Percentiles rank a stretch among this genome's conserved stretches.
phyloP scores from a whole-genome alignment of 2,113 vertebrate genomes.

The Ivindomyrus marchei region DNA sequence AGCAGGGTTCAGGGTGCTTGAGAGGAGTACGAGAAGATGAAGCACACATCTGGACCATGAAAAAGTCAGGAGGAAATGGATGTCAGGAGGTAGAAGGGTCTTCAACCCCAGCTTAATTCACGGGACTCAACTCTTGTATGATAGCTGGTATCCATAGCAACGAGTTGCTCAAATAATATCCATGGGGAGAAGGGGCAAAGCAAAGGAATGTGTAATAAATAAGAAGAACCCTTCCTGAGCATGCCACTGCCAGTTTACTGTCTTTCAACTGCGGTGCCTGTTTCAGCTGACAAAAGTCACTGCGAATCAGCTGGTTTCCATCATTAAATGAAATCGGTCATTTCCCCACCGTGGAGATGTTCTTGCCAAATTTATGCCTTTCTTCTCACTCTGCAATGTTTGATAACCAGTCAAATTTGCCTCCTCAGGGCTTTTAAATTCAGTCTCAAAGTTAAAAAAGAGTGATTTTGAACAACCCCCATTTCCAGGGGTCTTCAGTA shows the following conservation, averaged over 20 bases:
- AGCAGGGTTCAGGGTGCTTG: not conserved
- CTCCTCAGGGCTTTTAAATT: not conserved
- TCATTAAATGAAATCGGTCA: not conserved
- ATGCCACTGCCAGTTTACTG: not conserved
- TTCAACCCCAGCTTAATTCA: not conserved
- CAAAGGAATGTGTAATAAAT: not conserved
- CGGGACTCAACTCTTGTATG: not conserved
- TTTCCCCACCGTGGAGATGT: not conserved
- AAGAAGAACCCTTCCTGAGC: not conserved
- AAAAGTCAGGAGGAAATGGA: not conserved
- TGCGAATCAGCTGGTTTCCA: not conserved
- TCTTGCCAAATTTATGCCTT: not conserved
- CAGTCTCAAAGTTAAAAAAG: not conserved
- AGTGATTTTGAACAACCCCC: not conserved
- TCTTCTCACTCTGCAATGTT: not conserved
- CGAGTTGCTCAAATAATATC: not conserved
- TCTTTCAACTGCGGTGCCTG: not conserved
- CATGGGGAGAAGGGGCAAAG: not conserved
- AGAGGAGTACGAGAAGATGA: not conserved
- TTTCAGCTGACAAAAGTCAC: not conserved
- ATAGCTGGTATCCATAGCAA: conserved; percentile 5
- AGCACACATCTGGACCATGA: not conserved
- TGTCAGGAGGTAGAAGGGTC: not conserved
- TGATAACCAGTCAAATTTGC: not conserved
- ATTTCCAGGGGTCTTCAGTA: not conserved